Evolutionary conservation across 2,888 invertebrate genomes (phyloP), one percentile per base, ranked within the genome.

Genomic region (Nysson spinosus): DNA sequence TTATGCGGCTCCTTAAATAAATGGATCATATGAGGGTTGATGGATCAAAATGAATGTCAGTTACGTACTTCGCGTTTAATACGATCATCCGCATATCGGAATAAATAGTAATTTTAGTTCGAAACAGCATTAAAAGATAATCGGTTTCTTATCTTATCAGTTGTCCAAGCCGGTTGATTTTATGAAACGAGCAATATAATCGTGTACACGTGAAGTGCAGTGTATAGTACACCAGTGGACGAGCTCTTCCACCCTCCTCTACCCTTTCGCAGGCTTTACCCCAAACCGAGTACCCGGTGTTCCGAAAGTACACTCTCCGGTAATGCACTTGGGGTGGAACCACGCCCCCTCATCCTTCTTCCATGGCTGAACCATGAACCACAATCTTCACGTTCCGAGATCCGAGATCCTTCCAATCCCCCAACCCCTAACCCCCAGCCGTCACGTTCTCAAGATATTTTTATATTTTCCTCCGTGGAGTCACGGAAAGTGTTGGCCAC

Each of bases 291-390:
- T 66, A 62, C 43, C 56, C 64, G 50, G 44, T 63, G 65, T 69
- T 62, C 62, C 63, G 58, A 75, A 77, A 72, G 69, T 58, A 66
- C 51, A 57, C 60, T 57, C 57, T 49, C 44, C 43, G 37, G 55
- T 72, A 72, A 73, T 69, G 63, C 69, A 65, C 63, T 56, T 39
- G 34, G 47, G 60, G 50, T 47, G 34, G 57, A 51, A 75, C 69
- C 70, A 67, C 67, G 61, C 67, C 71, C 49, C 57, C 56, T 50
- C 49, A 57, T 72, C 58, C 49, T 69, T 69, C 58, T 62, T 66
- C 40, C 42, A 30, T 35, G 49, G 40, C 9, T 9, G 43, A 64
- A 54, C 43, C 54, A 35, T 39, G 56, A 20, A 54, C 37, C 51
- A 47, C 44, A 40, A 44, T 55, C 65, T 39, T 54, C 63, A 34